A percentile compares a stretch with the other conserved stretches of the same genome.
Conservation (phyloP, 2,113 vertebrate genomes). For the Numenius arquata region DNA sequence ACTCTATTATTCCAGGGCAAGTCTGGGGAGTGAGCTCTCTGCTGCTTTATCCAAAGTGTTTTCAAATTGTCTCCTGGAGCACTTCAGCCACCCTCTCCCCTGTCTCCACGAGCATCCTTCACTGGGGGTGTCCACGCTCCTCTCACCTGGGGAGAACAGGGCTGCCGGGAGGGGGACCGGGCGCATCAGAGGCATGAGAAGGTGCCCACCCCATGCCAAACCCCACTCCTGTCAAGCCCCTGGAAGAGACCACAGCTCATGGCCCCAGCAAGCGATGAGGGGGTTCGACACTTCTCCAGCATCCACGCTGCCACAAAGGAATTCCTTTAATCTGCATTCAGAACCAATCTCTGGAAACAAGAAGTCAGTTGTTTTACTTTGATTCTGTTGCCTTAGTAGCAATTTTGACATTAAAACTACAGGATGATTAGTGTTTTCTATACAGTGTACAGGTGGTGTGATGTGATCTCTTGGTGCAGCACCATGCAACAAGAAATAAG, state of each 20-base stretch:
- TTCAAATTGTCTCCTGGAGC: background rate
- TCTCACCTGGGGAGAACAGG: accelerated
- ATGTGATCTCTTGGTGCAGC: background rate
- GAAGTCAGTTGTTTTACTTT: background rate
- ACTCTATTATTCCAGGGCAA: background rate
- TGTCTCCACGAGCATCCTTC: background rate
- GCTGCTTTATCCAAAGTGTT: background rate
- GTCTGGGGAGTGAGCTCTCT: background rate
- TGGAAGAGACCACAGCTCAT: accelerated
- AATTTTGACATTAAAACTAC: background rate
- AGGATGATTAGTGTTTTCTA: background rate
- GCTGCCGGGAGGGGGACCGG: background rate
- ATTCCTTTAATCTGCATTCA: background rate
- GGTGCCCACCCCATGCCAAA: no score
- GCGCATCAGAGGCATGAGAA: accelerated
- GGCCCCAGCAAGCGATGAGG: background rate
- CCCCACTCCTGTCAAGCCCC: accelerated
- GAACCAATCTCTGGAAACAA: background rate
- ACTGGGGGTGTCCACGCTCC: accelerated
- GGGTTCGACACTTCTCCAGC: background rate
- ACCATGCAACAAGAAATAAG: background rate
- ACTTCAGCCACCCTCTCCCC: background rate
- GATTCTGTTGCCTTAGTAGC: background rate
- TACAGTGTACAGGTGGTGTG: background rate
- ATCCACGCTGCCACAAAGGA: background rate